phyloP scores from a whole-genome alignment of 1,140 invertebrate genomes.

The Zaprionus camerounensis region DNA sequence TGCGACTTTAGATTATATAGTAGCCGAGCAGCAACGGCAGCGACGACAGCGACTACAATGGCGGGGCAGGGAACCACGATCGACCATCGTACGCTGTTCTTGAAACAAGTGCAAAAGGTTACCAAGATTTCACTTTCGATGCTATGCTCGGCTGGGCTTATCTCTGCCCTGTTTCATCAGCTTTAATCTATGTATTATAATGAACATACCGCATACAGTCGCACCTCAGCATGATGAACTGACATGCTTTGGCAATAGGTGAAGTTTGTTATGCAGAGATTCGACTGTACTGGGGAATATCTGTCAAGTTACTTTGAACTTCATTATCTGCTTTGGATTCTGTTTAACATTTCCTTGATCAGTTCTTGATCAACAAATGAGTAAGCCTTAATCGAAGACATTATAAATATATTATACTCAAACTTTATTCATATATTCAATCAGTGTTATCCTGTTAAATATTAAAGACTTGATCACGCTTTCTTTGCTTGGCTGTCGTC shows the following conservation, averaged over 20 bases:
- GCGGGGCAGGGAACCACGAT: conserved; percentile 28
- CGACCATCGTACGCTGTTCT: conserved; percentile 38
- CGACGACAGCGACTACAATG: neutral
- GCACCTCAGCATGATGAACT: neutral
- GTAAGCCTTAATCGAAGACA: neutral
- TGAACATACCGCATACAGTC: neutral
- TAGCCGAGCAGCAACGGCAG: conserved; percentile 1
- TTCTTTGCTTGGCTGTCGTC: neutral
- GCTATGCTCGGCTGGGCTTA: conserved; percentile 2
- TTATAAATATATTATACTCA: neutral
- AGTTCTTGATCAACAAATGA: neutral
- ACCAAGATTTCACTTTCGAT: conserved; percentile 9
- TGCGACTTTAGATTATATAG: conserved; percentile 44
- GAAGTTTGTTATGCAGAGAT: neutral
- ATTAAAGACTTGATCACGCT: neutral
- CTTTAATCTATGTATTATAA: conserved; percentile 10
- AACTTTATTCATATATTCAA: neutral
- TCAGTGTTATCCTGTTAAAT: neutral
- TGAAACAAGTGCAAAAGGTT: conserved; percentile 41
- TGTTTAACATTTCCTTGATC: neutral
- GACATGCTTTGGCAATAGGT: neutral
- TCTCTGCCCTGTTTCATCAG: conserved; percentile 3
- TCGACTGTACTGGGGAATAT: neutral
- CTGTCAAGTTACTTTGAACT: neutral
- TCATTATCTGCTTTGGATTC: neutral